A percentile compares a stretch with the other conserved stretches of the same genome.
Evolutionary conservation across 2,113 vertebrate species (phyloP).

Genomic region (Cranoglanis bouderius): DNA sequence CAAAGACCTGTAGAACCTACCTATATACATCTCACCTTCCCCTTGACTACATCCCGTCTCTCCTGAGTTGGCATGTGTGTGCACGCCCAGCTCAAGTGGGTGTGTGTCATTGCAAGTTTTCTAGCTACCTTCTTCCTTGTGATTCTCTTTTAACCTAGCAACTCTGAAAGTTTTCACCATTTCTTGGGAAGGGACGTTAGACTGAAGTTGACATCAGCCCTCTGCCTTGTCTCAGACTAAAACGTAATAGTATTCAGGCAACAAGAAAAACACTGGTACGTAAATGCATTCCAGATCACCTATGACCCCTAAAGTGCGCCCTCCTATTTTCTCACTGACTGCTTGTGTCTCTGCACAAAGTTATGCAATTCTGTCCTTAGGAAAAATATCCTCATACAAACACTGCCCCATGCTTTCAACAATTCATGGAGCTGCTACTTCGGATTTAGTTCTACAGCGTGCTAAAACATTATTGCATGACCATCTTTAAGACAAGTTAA

Average conservation of each 20-base stretch:
- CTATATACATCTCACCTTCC: constrained; percentile 45
- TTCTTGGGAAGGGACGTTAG: constrained; percentile 26
- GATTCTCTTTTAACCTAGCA: constrained; percentile 40
- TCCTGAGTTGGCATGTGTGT: constrained; percentile 62
- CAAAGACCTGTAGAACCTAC: constrained; percentile 32
- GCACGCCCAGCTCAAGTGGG: constrained; percentile 58
- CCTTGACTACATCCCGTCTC: constrained; percentile 39
- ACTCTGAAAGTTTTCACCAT: constrained; percentile 39
- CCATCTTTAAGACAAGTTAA: not conserved
- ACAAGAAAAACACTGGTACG: constrained; percentile 43
- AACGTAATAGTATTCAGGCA: constrained; percentile 29
- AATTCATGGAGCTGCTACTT: not conserved
- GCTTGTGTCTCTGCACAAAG: constrained; percentile 46
- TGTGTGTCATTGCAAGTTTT: constrained; percentile 55
- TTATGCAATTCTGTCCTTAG: constrained; percentile 72
- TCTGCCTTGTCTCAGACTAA: constrained; percentile 1
- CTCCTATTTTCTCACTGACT: constrained; percentile 42
- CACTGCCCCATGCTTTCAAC: not conserved
- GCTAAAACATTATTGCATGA: not conserved
- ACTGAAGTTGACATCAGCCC: constrained; percentile 2
- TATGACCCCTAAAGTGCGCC: constrained; percentile 48
- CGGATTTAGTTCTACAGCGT: not conserved
- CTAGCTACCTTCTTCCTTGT: constrained; percentile 47
- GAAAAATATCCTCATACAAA: constrained; percentile 49
- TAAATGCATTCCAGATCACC: constrained; percentile 58